Conservation (phyloP, 2,113 vertebrate species). For the Macquaria australasica region DNA sequence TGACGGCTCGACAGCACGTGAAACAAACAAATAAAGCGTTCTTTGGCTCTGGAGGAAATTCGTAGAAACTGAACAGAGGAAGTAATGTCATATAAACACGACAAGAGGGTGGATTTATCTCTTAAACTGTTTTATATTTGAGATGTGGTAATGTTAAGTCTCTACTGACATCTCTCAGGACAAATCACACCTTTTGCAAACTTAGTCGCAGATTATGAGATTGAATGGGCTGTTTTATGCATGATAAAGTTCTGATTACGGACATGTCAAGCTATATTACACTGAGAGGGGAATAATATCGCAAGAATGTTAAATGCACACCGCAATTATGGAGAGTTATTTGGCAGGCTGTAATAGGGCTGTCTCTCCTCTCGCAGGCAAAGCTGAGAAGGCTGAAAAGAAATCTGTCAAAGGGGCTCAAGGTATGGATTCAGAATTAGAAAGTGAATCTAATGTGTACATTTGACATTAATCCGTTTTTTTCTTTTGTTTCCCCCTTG, state of each 20-base stretch:
- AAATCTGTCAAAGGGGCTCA: conserved; percentile 61
- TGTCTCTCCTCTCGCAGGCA: conserved; percentile 57
- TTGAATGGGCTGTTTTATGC: conserved; percentile 39
- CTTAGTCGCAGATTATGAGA: conserved; percentile 44
- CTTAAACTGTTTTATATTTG: background rate
- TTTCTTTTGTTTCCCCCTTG: background rate
- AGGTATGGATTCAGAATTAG: conserved; percentile 48
- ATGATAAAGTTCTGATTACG: conserved; percentile 48
- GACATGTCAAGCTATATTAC: conserved; percentile 45
- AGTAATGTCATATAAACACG: background rate
- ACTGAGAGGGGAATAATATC: conserved; percentile 21
- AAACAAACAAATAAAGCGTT: background rate
- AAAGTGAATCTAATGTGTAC: background rate
- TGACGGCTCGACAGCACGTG: background rate
- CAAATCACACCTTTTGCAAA: conserved; percentile 25
- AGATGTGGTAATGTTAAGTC: background rate
- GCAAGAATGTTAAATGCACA: conserved; percentile 25
- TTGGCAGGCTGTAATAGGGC: conserved; percentile 26
- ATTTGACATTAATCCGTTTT: background rate
- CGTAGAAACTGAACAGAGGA: background rate
- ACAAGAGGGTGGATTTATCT: background rate
- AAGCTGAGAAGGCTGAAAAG: conserved; percentile 53
- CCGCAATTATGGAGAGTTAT: conserved; percentile 18
- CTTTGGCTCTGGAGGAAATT: background rate
- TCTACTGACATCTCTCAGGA: conserved; percentile 20